Evolutionary conservation across 2,113 vertebrate species (phyloP).

Genomic region (Corydoras sp.): DNA sequence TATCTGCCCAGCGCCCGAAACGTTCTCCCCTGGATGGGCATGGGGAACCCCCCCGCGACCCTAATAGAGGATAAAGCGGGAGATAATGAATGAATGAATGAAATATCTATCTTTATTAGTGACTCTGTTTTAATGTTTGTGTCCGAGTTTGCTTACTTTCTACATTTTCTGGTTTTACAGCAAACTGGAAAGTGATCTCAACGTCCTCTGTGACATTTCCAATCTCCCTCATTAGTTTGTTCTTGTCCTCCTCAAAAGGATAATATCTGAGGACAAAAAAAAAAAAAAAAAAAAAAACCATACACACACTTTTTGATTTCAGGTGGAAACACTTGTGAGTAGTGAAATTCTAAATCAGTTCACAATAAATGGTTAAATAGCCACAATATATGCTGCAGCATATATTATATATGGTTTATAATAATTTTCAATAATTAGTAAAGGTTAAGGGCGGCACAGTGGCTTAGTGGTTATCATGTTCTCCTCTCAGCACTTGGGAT

Average conservation of each 20-base stretch:
- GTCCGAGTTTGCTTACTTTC: conserved; percentile 48
- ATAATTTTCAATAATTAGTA: too few species aligned
- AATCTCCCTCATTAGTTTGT: conserved; percentile 58
- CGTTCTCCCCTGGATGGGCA: too few species aligned
- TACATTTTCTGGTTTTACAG: conserved; percentile 56
- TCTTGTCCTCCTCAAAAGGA: conserved; percentile 54
- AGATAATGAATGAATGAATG: too few species aligned
- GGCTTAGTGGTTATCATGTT: too few species aligned
- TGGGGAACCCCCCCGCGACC: too few species aligned
- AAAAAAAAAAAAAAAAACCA: not conserved
- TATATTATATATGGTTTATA: too few species aligned
- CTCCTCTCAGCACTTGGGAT: too few species aligned
- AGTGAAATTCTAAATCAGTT: not conserved
- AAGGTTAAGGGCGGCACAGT: too few species aligned
- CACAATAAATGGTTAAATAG: not conserved
- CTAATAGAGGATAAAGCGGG: too few species aligned
- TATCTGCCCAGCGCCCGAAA: too few species aligned
- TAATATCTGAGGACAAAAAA: conserved; percentile 56
- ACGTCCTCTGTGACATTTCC: conserved; percentile 63
- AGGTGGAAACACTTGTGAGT: not conserved
- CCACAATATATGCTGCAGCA: too few species aligned
- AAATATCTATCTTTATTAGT: too few species aligned
- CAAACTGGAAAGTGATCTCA: conserved; percentile 67
- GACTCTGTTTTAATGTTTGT: not conserved
- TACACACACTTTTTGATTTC: not conserved